Conservation (phyloP, 2,113 vertebrate genomes). For the Lophotis ruficrista region DNA sequence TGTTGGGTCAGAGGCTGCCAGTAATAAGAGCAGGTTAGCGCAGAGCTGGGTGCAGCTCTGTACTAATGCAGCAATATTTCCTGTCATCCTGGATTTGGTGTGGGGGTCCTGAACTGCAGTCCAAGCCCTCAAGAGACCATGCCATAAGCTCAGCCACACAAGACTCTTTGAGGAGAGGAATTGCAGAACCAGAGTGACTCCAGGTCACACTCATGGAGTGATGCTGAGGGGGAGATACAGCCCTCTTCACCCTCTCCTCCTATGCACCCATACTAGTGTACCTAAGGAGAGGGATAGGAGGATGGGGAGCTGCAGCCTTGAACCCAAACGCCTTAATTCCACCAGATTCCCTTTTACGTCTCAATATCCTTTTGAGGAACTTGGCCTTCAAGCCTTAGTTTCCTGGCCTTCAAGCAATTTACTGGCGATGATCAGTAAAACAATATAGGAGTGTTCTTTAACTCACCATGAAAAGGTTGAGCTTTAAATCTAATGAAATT, state of each 20-base stretch:
- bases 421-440: background rate
- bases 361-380: background rate
- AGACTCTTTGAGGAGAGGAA: background rate
- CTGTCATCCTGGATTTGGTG: no score
- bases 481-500: constrained; percentile 66
- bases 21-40: background rate
- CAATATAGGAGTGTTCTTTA: constrained; percentile 13
- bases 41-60: background rate
- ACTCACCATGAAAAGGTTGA: constrained; percentile 36
- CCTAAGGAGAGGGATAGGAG: background rate
- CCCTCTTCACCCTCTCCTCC: background rate
- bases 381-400: background rate
- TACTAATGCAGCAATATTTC: background rate
- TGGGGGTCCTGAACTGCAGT: background rate
- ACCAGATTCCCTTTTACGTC: background rate
- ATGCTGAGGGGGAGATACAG: background rate
- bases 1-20: background rate
- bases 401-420: background rate
- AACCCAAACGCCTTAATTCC: background rate
- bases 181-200: background rate
- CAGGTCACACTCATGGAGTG: background rate
- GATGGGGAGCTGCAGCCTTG: background rate
- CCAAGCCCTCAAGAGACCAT: background rate
- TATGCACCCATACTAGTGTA: background rate
- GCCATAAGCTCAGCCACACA: background rate